Evolutionary conservation across 1,140 invertebrate species (phyloP).

Genomic region (Orussus abietinus): DNA sequence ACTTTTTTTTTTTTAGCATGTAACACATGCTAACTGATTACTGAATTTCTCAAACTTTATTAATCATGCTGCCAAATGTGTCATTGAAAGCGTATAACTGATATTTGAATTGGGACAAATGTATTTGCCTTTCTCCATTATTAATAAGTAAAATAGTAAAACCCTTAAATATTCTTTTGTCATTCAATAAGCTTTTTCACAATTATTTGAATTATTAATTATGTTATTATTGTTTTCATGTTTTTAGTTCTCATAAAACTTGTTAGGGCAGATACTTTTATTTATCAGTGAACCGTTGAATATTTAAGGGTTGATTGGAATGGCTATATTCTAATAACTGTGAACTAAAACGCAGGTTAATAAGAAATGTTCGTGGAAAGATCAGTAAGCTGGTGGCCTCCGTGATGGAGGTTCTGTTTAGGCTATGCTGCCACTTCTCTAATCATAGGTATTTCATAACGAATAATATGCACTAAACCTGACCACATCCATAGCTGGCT

Average conservation of each 20-base stretch:
- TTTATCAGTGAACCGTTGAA: no score
- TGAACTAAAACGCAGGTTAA: constrained; percentile 53
- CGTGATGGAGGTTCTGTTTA: constrained; percentile 61
- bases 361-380: constrained; percentile 57
- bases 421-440: constrained; percentile 63
- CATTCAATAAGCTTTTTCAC: no score
- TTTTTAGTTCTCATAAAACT: no score
- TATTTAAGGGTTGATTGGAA: constrained; percentile 29
- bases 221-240: no score
- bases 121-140: neutral
- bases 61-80: no score
- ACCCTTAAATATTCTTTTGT: constrained; percentile 20
- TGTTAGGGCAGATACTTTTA: no score
- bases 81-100: no score
- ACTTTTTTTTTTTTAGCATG: no score
- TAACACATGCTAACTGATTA: no score
- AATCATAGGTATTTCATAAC: constrained; percentile 53
- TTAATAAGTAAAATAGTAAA: constrained; percentile 6
- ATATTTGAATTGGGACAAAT: constrained; percentile 1
- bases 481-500: no score
- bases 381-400: constrained; percentile 61
- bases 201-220: no score
- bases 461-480: constrained; percentile 44
- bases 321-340: constrained; percentile 39
- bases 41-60: no score